phyloP scores from a whole-genome alignment of 2,113 vertebrate species.

The Gorsachius goisagi region DNA sequence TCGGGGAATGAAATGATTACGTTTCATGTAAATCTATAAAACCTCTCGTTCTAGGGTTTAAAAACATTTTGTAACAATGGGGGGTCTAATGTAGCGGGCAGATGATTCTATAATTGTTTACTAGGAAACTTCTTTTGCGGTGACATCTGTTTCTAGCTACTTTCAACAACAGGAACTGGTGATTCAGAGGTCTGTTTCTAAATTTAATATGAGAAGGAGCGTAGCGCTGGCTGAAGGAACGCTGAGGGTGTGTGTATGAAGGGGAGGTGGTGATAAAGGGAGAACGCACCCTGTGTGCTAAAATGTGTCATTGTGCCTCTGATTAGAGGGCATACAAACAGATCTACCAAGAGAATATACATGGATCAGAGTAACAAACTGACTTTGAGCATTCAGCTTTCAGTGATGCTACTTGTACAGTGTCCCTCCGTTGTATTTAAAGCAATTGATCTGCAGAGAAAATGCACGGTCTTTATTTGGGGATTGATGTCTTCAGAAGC shows the following conservation, averaged over 20 bases:
- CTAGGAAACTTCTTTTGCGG: background rate
- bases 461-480: background rate
- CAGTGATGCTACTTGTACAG: background rate
- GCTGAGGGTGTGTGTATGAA: background rate
- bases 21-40: background rate
- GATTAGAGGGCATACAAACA: background rate
- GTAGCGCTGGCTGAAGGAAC: background rate
- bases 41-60: background rate
- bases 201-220: conserved; percentile 4
- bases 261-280: background rate
- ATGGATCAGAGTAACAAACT: background rate
- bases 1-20: background rate
- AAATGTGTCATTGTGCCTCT: background rate
- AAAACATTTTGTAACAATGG: background rate
- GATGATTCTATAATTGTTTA: background rate
- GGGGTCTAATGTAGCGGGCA: background rate
- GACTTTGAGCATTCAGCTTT: background rate
- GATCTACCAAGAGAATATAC: background rate
- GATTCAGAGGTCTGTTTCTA: conserved; percentile 48
- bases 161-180: conserved; percentile 39
- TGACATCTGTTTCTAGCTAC: conserved; percentile 22
- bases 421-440: background rate
- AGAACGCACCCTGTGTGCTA: background rate
- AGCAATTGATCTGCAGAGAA: background rate
- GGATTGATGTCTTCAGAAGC: background rate